phyloP scores from a whole-genome alignment of 64 coral and sea anemone genomes.

The Dendronephthya gigantea region DNA sequence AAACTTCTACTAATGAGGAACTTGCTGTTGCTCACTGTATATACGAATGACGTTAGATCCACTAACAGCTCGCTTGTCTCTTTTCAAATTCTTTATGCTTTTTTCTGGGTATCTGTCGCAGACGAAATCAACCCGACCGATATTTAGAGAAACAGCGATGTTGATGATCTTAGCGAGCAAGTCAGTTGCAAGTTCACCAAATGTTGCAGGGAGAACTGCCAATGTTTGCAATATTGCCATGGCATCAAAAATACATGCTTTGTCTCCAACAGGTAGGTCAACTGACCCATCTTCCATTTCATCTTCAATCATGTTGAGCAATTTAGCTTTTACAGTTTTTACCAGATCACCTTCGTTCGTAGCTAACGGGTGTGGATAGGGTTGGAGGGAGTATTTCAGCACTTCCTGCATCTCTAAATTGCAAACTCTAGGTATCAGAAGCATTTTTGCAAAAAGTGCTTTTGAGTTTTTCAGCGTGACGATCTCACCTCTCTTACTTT shows the following conservation, averaged over 20 bases:
- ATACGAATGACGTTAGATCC: background rate
- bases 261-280: background rate
- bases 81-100: background rate
- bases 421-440: background rate
- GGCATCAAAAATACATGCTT: too few relatives aligned
- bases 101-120: background rate
- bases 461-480: conserved; percentile 15
- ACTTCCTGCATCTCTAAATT: background rate
- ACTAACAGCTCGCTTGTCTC: background rate
- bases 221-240: background rate
- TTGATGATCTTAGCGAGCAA: background rate
- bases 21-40: background rate
- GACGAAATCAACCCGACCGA: background rate
- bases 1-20: background rate
- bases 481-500: background rate
- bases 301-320: background rate
- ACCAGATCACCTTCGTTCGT: background rate
- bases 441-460: background rate
- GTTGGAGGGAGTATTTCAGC: background rate
- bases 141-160: background rate
- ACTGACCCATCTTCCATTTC: background rate
- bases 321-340: background rate
- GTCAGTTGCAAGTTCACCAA: background rate
- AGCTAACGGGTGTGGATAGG: background rate
- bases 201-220: background rate